Conservation (phyloP, 2,888 invertebrate genomes). For the Scrobipalpa costella region DNA sequence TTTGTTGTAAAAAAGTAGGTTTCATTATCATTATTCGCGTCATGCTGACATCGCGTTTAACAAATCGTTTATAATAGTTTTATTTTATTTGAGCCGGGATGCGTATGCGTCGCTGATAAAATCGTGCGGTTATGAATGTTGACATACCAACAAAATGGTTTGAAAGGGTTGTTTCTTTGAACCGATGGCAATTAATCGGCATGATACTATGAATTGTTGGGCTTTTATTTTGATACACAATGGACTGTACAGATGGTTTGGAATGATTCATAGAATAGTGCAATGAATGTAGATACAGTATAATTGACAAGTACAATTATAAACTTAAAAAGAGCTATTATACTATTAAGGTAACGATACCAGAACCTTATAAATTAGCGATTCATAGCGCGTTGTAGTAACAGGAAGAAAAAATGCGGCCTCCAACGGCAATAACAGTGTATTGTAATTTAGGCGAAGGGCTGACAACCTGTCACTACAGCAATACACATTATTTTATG, state of each 20-base stretch:
- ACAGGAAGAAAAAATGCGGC: no score
- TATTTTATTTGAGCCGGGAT: conserved; percentile 54
- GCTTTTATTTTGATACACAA: conserved; percentile 27
- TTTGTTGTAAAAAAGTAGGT: conserved; percentile 56
- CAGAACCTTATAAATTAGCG: no score
- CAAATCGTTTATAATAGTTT: conserved; percentile 74
- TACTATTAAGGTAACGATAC: no score
- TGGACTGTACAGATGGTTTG: neutral
- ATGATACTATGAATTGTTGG: conserved; percentile 46
- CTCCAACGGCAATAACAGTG: no score
- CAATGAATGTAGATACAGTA: no score
- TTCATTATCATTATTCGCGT: conserved; percentile 62
- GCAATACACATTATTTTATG: no score
- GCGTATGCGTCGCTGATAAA: conserved; percentile 58
- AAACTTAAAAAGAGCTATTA: no score
- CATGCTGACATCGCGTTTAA: conserved; percentile 78
- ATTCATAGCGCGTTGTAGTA: no score
- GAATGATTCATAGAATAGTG: neutral
- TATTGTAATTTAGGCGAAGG: no score
- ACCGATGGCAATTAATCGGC: conserved; percentile 62
- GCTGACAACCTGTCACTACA: no score
- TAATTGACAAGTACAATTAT: no score
- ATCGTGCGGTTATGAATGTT: conserved; percentile 68
- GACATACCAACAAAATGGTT: conserved; percentile 57
- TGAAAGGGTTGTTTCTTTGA: conserved; percentile 63